These are phyloP conservation scores for Temnothorax longispinosus DNA, from an alignment of 1,140 invertebrate genomes.

Conservation along the genomic window DNA sequence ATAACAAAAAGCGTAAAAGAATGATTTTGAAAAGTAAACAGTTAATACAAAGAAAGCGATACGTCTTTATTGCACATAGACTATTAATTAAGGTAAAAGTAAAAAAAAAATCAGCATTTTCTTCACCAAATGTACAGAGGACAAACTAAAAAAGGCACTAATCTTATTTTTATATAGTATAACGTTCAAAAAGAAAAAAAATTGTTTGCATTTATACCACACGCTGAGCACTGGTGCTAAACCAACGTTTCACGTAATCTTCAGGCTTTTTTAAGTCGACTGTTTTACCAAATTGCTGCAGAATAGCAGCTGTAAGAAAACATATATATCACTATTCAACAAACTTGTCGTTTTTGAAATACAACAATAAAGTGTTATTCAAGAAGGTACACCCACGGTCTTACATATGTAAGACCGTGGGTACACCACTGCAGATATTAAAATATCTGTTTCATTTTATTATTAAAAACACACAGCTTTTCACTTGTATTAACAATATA, in stretches of 20 bases:
- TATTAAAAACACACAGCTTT: too few relatives aligned
- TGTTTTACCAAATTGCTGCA: background rate
- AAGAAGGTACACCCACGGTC: background rate
- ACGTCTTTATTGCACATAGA: too few relatives aligned
- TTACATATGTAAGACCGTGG: too few relatives aligned
- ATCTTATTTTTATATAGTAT: background rate
- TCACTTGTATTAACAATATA: too few relatives aligned
- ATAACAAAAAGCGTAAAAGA: too few relatives aligned
- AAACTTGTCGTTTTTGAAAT: background rate
- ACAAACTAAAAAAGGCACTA: too few relatives aligned
- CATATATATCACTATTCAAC: background rate
- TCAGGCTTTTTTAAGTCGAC: background rate
- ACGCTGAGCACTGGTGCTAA: constrained; percentile 1
- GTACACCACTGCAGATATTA: too few relatives aligned
- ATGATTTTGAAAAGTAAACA: too few relatives aligned
- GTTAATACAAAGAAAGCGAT: too few relatives aligned
- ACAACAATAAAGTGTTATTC: background rate
- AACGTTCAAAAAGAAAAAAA: background rate
- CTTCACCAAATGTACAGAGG: background rate
- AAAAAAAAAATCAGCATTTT: too few relatives aligned
- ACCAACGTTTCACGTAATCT: constrained; percentile 3
- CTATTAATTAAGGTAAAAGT: too few relatives aligned
- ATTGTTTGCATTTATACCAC: background rate
- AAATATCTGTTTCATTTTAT: too few relatives aligned
- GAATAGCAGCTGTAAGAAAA: constrained; percentile 7